These are phyloP conservation scores for Urocyon cinereoargenteus DNA, from an alignment of 2,797 vertebrate genomes.

Conservation along the genomic window DNA sequence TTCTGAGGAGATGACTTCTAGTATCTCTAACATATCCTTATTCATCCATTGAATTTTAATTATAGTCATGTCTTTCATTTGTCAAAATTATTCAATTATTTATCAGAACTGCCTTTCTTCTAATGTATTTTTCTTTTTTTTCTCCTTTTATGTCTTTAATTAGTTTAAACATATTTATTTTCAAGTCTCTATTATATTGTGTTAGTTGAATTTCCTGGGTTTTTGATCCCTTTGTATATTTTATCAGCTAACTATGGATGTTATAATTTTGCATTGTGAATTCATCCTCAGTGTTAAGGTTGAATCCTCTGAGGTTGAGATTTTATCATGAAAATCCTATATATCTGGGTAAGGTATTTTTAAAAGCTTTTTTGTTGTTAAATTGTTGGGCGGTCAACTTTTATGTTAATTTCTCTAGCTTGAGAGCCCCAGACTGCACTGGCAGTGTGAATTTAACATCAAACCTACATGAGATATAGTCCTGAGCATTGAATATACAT, in stretches of 20 bases:
- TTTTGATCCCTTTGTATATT: background rate
- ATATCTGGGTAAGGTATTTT: background rate
- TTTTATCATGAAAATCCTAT: background rate
- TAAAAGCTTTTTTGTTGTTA: background rate
- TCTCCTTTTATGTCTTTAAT: background rate
- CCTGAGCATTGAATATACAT: background rate
- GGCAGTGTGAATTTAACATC: background rate
- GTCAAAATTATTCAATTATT: background rate
- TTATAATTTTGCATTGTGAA: background rate
- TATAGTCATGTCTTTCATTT: background rate
- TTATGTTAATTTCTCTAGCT: background rate
- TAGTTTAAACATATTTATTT: background rate
- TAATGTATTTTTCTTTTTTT: background rate
- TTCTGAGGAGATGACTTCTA: background rate
- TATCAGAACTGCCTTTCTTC: background rate
- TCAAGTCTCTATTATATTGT: background rate
- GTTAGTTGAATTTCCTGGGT: background rate
- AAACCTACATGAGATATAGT: background rate
- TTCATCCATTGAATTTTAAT: background rate
- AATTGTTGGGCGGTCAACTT: background rate
- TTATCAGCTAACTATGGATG: background rate
- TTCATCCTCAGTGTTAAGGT: background rate
- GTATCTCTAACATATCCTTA: background rate
- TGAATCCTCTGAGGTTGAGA: background rate
- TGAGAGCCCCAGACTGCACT: background rate